Base-by-base conservation (phyloP, 2,113 vertebrate genomes). In the Mesitornis unicolor region DNA sequence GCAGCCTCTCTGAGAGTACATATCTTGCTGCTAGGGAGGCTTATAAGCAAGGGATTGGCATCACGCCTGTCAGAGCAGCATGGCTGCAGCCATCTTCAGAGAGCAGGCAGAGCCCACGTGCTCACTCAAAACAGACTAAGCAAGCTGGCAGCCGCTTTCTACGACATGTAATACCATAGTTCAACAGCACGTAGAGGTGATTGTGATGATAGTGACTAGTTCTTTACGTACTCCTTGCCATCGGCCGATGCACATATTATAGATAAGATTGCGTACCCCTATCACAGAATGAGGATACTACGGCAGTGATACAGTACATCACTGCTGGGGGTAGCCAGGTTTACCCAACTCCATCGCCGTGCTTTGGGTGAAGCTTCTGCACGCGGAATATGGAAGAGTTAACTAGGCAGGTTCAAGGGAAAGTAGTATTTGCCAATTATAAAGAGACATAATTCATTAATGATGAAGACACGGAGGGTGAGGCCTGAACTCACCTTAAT, bases 201-300 rank as follows among this genome's bases (percentile, higher is more conserved):
- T 8, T 16, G 65, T 11, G 40, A 13, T 38, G 82, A 67, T 5
- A 38, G 26, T 1, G 25, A 36, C 79, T 26, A 63, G 53, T n/a
- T 4, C 0, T 65, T 81, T 60, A 20, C 40, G 82, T 26, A 0
- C 50, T 14, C 50, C 60, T 68, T 59, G 64, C 51, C 24, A 4
- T 29, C 0, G 1, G 43, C 48, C 2, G 1, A 0, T 13, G 53
- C 31, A 2, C 54, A 7, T 51, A 35, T 42, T 19, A 3, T 3
- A 9, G 25, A 9, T 20, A 3, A 88, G 22, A 13, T 17, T n/a
- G 33, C 29, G 38, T 12, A 47, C 61, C 36, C 33, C 42, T 70
- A 0, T 7, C 7, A 0, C 1, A 4, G 73, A 29, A 13, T 17
- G 33, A 35, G 53, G 53, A 51, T 63, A 9, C 1, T 5, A 5